Percentiles rank a stretch among this genome's conserved stretches.
Conservation (phyloP, 2,797 vertebrate genomes). For the Numenius phaeopus region DNA sequence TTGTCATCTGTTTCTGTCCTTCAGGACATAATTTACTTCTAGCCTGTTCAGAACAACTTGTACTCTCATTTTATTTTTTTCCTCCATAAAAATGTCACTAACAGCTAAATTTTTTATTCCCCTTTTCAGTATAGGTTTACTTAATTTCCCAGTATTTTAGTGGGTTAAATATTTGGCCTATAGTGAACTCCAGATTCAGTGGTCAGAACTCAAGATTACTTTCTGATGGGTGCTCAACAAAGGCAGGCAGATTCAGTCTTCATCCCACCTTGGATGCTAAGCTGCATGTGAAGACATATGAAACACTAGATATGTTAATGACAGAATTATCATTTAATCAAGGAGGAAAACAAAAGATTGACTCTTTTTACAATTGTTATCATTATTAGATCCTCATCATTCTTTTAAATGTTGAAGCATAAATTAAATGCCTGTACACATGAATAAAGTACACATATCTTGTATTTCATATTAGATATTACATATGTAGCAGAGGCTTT, state of each 20-base stretch:
- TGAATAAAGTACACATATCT: not conserved
- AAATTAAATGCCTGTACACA: not conserved
- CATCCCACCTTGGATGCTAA: not conserved
- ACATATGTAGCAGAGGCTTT: accelerated
- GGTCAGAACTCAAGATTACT: not conserved
- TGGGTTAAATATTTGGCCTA: not conserved
- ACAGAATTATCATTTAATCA: not conserved
- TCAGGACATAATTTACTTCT: not conserved
- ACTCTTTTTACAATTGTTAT: not conserved
- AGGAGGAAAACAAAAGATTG: not conserved
- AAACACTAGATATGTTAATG: not conserved
- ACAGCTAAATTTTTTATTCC: not conserved
- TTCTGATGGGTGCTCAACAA: not conserved
- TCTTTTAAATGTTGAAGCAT: not conserved
- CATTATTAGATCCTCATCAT: not conserved
- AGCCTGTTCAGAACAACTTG: not conserved
- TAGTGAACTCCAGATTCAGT: not conserved
- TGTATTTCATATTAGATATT: not conserved
- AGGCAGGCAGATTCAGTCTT: not conserved
- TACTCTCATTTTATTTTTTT: not conserved
- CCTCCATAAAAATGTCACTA: not conserved
- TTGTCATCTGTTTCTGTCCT: not conserved
- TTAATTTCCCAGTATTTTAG: not conserved
- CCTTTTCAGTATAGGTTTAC: not conserved
- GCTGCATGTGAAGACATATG: not conserved